Conservation (phyloP, 2,113 vertebrate species). For the Myrmecophaga tridactyla region DNA sequence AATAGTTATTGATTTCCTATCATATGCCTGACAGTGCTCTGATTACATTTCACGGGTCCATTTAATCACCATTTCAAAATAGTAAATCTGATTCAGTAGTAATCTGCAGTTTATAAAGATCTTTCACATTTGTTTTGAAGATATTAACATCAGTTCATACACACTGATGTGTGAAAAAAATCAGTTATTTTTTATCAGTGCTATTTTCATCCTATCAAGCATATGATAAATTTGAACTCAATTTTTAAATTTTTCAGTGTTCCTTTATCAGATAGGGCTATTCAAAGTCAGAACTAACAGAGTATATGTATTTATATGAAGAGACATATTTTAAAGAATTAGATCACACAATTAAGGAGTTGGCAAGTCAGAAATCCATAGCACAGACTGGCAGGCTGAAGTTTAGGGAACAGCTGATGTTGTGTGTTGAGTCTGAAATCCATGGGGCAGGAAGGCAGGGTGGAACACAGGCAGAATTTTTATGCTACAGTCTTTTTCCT, state of each 20-base stretch:
- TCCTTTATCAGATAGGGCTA: not conserved
- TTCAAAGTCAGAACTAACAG: too few relatives aligned
- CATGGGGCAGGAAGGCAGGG: too few relatives aligned
- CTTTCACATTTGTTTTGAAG: not conserved
- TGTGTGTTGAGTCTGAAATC: too few relatives aligned
- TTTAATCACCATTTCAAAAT: not conserved
- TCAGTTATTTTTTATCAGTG: not conserved
- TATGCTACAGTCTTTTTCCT: too few relatives aligned
- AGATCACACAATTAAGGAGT: too few relatives aligned
- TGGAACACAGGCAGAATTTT: too few relatives aligned
- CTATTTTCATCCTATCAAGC: not conserved
- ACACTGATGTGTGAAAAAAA: not conserved
- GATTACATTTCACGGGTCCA: not conserved
- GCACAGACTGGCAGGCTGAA: too few relatives aligned
- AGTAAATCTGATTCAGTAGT: not conserved
- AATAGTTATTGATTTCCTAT: not conserved
- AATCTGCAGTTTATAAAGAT: not conserved
- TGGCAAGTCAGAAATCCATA: too few relatives aligned
- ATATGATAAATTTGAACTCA: not conserved
- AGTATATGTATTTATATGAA: too few relatives aligned
- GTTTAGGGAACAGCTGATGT: too few relatives aligned
- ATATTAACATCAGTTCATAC: not conserved
- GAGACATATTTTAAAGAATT: too few relatives aligned
- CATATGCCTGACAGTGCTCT: not conserved
- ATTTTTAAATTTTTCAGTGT: not conserved